Conservation (phyloP, 2,888 invertebrate species). For the Gymnocheta viridis region DNA sequence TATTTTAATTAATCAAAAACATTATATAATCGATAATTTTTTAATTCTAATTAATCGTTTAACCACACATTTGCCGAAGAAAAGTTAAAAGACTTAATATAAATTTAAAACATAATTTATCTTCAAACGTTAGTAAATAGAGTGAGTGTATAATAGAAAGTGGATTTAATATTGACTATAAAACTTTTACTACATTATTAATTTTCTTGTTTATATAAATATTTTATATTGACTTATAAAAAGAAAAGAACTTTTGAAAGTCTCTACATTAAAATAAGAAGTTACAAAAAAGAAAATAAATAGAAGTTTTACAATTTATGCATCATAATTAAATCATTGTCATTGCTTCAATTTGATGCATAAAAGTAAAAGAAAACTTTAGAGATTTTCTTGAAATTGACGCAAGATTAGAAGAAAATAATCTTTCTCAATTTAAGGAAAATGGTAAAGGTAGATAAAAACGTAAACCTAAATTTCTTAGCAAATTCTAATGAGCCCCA, state of each 20-base stretch:
- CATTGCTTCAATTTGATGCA: constrained; percentile 18
- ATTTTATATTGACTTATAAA: background rate
- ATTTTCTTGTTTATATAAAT: constrained; percentile 1
- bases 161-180: too few relatives aligned
- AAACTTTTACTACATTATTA: too few relatives aligned
- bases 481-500: constrained; percentile 65
- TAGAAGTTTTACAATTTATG: constrained; percentile 36
- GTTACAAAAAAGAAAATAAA: background rate
- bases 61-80: background rate
- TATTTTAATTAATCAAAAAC: too few relatives aligned
- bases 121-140: background rate
- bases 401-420: constrained; percentile 45
- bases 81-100: background rate
- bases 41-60: background rate
- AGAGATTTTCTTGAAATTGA: constrained; percentile 58
- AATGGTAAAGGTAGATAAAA: background rate
- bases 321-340: constrained; percentile 27
- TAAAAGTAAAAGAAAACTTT: background rate
- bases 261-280: constrained; percentile 61
- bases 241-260: constrained; percentile 52
- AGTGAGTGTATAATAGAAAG: background rate
- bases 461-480: constrained; percentile 18
- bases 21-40: too few relatives aligned
- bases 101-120: background rate
- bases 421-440: constrained; percentile 62